phyloP scores from a whole-genome alignment of 2,888 invertebrate genomes.

The Caprella mutica region DNA sequence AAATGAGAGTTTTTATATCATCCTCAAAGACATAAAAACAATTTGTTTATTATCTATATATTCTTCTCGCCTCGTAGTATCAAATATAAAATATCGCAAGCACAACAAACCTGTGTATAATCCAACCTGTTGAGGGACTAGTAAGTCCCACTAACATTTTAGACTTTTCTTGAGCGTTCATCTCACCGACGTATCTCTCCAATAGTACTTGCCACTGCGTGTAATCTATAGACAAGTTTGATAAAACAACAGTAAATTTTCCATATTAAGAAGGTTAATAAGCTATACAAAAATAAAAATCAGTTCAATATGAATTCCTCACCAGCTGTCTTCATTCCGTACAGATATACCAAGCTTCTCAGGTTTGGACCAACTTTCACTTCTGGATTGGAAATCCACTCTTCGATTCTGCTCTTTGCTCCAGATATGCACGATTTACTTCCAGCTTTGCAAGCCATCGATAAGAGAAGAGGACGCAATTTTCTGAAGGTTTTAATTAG shows the following conservation, averaged over 20 bases:
- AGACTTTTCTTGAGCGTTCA: slow-evolving; percentile 64
- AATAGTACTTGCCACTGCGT: slow-evolving; percentile 64
- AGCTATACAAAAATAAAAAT: no score
- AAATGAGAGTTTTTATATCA: no score
- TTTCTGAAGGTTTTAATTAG: no score
- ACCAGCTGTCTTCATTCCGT: slow-evolving; percentile 49
- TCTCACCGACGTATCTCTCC: slow-evolving; percentile 57
- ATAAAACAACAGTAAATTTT: no score
- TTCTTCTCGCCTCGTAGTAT: no score
- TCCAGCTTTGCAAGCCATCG: slow-evolving; percentile 53
- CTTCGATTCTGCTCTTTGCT: slow-evolving; percentile 49
- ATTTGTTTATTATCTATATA: no score
- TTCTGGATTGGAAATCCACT: slow-evolving; percentile 48
- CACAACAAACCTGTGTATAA: slow-evolving; percentile 46
- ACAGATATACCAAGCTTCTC: slow-evolving; percentile 47
- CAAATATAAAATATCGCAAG: no score
- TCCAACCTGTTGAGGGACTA: slow-evolving; percentile 52
- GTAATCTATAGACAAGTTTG: no score
- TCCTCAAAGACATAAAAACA: no score
- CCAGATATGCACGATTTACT: slow-evolving; percentile 51
- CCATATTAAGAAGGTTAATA: no score
- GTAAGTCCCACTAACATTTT: slow-evolving; percentile 62
- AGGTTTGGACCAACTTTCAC: slow-evolving; percentile 49
- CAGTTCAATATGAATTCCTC: no score
- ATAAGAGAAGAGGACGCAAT: slow-evolving; percentile 52